Evolutionary conservation across 2,113 vertebrate genomes (phyloP).

Genomic region (Jaculus jaculus): DNA sequence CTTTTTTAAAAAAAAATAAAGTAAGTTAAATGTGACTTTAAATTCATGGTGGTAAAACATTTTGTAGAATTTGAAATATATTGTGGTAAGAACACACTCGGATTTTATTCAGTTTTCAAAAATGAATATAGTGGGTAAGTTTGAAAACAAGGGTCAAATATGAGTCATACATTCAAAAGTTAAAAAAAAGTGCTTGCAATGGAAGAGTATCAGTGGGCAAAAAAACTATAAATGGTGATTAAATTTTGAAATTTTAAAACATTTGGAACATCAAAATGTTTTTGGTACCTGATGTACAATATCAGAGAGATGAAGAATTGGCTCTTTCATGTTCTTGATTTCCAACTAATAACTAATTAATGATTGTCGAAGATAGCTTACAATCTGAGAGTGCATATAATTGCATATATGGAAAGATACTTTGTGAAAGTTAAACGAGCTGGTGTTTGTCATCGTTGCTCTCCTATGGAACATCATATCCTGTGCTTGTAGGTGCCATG

Average conservation of each 20-base stretch:
- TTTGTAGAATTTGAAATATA: not conserved
- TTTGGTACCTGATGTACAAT: not conserved
- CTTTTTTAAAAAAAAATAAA: too few relatives aligned
- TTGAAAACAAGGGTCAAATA: slow-evolving; percentile 1
- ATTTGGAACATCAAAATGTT: not conserved
- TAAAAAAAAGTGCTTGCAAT: not conserved
- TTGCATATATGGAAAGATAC: not conserved
- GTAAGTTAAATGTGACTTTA: too few relatives aligned
- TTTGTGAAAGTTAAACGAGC: not conserved
- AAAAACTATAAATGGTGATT: not conserved
- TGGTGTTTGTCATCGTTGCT: not conserved
- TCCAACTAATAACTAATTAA: slow-evolving; percentile 35
- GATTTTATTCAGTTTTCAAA: slow-evolving; percentile 28
- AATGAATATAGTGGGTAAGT: not conserved
- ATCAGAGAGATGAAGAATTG: not conserved
- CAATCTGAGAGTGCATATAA: not conserved
- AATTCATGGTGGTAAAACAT: too few relatives aligned
- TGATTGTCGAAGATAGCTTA: not conserved
- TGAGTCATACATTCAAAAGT: not conserved
- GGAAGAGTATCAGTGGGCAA: not conserved
- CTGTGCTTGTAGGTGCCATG: not conserved
- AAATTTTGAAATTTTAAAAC: slow-evolving; percentile 34
- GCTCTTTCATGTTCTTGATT: slow-evolving; percentile 25
- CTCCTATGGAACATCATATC: not conserved
- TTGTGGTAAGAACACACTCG: not conserved